A percentile compares a stretch with the other conserved stretches of the same genome.
These are phyloP conservation scores for Pituophis catenifer DNA, from an alignment of 2,113 vertebrate species.

Conservation along the genomic window DNA sequence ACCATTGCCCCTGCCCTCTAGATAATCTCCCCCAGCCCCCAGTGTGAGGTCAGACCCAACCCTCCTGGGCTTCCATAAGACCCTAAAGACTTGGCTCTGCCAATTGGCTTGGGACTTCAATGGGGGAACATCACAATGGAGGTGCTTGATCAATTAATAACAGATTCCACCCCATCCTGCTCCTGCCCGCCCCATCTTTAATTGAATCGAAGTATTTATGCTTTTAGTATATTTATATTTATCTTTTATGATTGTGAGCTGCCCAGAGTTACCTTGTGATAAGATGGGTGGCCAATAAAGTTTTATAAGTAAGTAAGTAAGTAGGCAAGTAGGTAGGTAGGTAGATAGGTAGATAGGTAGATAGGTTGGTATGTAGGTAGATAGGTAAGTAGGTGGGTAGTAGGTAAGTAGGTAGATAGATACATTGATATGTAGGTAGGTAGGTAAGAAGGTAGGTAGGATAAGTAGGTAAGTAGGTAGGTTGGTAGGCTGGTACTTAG, in stretches of 20 bases:
- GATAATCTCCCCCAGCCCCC: background rate
- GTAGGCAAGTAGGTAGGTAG: too few species aligned
- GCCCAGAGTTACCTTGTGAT: background rate
- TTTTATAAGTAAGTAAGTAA: background rate
- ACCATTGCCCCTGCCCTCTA: background rate
- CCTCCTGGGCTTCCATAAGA: background rate
- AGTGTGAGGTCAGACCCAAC: background rate
- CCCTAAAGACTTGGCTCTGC: background rate
- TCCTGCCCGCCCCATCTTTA: background rate
- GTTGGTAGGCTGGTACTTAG: too few species aligned
- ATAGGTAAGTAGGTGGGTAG: too few species aligned
- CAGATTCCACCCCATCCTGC: background rate
- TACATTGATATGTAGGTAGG: too few species aligned
- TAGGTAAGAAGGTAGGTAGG: too few species aligned
- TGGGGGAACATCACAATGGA: background rate
- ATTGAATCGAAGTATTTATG: background rate
- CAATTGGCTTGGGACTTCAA: background rate
- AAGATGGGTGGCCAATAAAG: background rate
- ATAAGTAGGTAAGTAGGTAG: too few species aligned
- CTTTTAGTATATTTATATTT: background rate
- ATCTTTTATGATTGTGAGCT: too few species aligned
- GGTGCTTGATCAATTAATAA: too few species aligned
- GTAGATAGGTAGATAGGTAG: too few species aligned
- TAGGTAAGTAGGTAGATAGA: too few species aligned
- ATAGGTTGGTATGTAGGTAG: too few species aligned